Evolutionary conservation across 1,140 invertebrate genomes (phyloP), one percentile per base, ranked within the genome.

Genomic region (Scaptomyza pallida): DNA sequence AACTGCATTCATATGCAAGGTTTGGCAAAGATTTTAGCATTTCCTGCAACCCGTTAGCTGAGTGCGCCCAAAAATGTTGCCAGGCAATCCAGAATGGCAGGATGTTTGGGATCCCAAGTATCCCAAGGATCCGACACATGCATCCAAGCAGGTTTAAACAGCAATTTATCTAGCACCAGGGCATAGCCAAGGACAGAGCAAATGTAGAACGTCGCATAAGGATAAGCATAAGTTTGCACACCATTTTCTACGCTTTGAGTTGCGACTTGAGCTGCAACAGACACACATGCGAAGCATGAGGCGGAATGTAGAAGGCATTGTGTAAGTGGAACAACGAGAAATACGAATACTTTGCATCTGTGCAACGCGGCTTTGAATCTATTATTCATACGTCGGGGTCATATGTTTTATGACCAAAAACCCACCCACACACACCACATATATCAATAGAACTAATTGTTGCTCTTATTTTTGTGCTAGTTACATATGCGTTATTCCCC

Each of bases 111-210:
- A 45, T 62, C 15, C 33, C 71, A 33, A 44, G 47, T 23, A 52
- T 50, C 47, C 50, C 64, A 40, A 52, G 67, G 45, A 65, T 57
- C 81, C 72, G 61, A 65, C 81, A 85, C 81, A 85, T 85, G 81
- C 73, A 77, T 86, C 82, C 73, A 88, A 85, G 81, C 86, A 74
- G 81, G 81, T 78, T 85, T 85, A 85, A 86, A 81, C 82, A 86
- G 82, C 81, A 85, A 85, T 85, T 85, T 85, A 85, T 85, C 81
- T 85, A 86, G 85, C 74, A 68, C 82, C 64, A 64, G 78, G 78
- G 81, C 64, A 65, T 52, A 43, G 51, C 21, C 71, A 70, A 52
- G 23, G 23, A 26, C 3, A 43, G 12, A 30, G 59, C 10, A 23
- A n/a, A 33, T 19, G 21, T 41, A 68, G 70, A 41, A 60, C 62